Evolutionary conservation across 2,797 vertebrate species (phyloP), one percentile per base, ranked within the genome.

Genomic region (Arrhamphus sclerolepis): DNA sequence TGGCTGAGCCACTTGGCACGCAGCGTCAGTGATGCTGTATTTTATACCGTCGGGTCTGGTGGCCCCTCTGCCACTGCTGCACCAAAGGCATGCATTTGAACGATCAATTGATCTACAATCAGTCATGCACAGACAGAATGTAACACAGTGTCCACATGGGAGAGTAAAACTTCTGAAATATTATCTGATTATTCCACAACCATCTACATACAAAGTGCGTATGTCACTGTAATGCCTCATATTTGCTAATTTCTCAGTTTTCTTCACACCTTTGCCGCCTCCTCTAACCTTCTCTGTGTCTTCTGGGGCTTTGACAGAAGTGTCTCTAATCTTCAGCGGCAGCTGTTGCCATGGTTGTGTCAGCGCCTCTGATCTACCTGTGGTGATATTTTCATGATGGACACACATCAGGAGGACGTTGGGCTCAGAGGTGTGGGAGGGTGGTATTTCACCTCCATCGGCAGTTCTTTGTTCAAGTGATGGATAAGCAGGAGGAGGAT

Each of bases 301-400:
- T 61, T 46, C 46, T 66, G 61, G 70, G 75, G 52, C 18, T 67
- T 70, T 62, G 78, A 80, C 68, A 71, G 51, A 66, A 60, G 61
- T 60, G 46, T 56, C 56, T 70, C 65, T 77, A 66, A 61, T 83
- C 61, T 62, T 72, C 41, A 3, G 66, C 52, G 75, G 72, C 82
- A 85, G 83, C 74, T 26, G 86, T 87, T 88, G 86, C 84, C 84
- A 84, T 87, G 83, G 85, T 77, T 66, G 60, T 72, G 75, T 83
- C 77, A 22, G 58, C 3, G 46, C 74, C 71, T 49, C 41, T 20
- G 10, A 68, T 60, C 58, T 67, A 81, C 72, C 79, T 63, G 77
- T 20, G 47, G 65, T 52, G 69, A 50, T 77, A 62, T 76, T 73
- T 85, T 66, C 72, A 31, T 34, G 31, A 77, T 41, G 63, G 67